Evolutionary conservation across 1,140 invertebrate species (phyloP).

Genomic region (Drosophila equinoxialis): DNA sequence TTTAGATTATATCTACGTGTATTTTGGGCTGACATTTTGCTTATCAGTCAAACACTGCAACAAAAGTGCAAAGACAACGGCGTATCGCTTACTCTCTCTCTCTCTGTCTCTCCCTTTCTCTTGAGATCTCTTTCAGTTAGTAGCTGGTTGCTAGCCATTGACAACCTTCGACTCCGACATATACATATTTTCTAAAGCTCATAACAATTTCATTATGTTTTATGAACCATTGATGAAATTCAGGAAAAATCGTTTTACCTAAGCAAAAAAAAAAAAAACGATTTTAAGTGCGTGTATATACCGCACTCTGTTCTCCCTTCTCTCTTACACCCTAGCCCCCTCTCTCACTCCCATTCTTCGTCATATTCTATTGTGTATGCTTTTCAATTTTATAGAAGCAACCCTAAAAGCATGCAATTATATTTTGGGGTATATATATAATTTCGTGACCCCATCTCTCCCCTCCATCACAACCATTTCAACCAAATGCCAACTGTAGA

Average conservation of each 20-base stretch:
- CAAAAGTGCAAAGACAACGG: background rate
- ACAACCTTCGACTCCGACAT: background rate
- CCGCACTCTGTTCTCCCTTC: background rate
- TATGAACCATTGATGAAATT: conserved; percentile 14
- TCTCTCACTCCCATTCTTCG: conserved; percentile 8
- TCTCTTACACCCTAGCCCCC: background rate
- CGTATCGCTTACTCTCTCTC: background rate
- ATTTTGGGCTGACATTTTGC: background rate
- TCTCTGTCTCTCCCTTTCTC: background rate
- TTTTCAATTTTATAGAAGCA: conserved; percentile 65
- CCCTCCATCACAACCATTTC: conserved; percentile 39
- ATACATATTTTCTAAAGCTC: background rate
- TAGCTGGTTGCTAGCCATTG: background rate
- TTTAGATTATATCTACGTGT: background rate
- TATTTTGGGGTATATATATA: conserved; percentile 39
- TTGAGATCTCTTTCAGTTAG: background rate
- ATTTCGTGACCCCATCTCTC: conserved; percentile 16
- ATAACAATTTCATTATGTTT: conserved; percentile 19
- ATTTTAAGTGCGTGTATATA: conserved; percentile 13
- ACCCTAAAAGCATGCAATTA: conserved; percentile 78
- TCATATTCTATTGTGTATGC: conserved; percentile 43
- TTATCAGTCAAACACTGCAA: background rate
- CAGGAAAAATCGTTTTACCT: conserved; percentile 9
- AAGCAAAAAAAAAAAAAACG: background rate
- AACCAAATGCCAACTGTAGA: conserved; percentile 70